These are phyloP conservation scores for Apteryx mantelli DNA, from an alignment of 2,113 vertebrate genomes.

Conservation along the genomic window DNA sequence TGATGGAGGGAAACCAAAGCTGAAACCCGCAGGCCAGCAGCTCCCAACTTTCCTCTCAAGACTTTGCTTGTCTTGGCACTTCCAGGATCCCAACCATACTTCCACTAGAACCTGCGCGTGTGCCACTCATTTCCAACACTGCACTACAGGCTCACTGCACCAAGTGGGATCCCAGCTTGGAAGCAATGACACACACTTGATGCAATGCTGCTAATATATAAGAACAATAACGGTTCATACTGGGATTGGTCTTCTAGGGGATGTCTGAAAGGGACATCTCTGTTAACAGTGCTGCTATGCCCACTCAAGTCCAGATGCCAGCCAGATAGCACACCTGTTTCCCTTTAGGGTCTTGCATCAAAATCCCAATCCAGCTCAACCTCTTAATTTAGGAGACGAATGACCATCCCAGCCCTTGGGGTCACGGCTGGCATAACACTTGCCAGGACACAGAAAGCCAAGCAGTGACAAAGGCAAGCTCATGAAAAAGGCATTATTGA, in stretches of 20 bases:
- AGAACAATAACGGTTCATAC: neutral
- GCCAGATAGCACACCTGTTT: neutral
- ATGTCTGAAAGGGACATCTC: neutral
- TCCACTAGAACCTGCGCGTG: neutral
- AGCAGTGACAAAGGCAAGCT: neutral
- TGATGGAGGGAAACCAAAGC: neutral
- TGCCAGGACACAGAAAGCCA: neutral
- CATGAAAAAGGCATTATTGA: neutral
- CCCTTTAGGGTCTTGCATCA: neutral
- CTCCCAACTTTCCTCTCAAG: neutral
- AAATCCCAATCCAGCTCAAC: neutral
- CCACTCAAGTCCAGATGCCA: neutral
- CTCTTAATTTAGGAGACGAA: neutral
- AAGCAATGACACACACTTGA: neutral
- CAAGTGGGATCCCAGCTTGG: neutral
- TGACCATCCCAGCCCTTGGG: neutral
- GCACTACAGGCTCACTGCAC: neutral
- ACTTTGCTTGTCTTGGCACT: neutral
- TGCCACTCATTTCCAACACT: neutral
- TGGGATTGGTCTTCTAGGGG: neutral
- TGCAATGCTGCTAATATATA: neutral
- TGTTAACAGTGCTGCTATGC: neutral
- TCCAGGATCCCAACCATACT: neutral
- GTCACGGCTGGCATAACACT: neutral
- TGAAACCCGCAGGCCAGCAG: neutral